These are phyloP conservation scores for Hermetia illucens DNA, from an alignment of 1,140 invertebrate genomes.

Conservation along the genomic window DNA sequence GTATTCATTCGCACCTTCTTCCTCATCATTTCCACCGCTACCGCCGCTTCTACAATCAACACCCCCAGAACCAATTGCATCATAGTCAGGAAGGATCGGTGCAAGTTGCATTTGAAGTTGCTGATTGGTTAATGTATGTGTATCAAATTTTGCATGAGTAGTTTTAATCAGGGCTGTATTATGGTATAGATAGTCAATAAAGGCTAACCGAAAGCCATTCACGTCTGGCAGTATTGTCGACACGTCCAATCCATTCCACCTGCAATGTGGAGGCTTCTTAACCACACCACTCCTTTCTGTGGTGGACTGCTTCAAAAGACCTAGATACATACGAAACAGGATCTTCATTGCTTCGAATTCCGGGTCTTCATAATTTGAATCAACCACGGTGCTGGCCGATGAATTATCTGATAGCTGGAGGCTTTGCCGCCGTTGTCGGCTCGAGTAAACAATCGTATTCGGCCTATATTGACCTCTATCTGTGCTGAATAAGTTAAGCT, in stretches of 20 bases:
- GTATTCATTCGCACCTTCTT: too few species aligned
- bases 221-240: neutral
- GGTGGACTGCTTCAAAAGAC: slow-evolving; percentile 13
- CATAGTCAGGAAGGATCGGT: neutral
- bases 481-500: too few species aligned
- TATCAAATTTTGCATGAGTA: neutral
- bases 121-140: neutral
- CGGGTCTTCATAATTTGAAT: slow-evolving; percentile 6
- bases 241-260: neutral
- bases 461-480: too few species aligned
- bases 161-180: neutral
- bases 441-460: too few species aligned
- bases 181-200: neutral
- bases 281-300: too few species aligned
- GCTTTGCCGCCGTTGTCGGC: too few species aligned
- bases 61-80: neutral
- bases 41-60: too few species aligned
- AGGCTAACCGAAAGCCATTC: neutral
- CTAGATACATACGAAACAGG: slow-evolving; percentile 29
- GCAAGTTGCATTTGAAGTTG: neutral
- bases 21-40: too few species aligned
- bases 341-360: slow-evolving; percentile 27
- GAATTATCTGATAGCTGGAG: neutral
- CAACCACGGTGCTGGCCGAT: neutral
- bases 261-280: too few species aligned